These are phyloP conservation scores for Cynocephalus volans DNA, from an alignment of 2,113 vertebrate species.

Conservation along the genomic window DNA sequence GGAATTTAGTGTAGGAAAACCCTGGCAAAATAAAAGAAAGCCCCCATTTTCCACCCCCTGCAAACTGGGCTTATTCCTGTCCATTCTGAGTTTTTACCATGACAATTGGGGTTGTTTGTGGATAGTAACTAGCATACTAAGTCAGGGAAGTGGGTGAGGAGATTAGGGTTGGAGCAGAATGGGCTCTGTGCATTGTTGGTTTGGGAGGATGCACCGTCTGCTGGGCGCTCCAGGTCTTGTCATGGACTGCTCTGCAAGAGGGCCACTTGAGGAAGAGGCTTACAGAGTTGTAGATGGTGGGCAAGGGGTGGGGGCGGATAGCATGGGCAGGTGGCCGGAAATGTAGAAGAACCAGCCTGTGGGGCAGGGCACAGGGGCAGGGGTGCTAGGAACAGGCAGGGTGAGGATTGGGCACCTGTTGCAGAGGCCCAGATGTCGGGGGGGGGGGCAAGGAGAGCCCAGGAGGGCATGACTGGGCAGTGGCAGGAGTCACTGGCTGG, in stretches of 20 bases:
- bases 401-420: neutral
- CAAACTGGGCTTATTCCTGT: neutral
- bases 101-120: neutral
- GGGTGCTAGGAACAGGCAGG: neutral
- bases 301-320: neutral
- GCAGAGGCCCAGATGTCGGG: neutral
- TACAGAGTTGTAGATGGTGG: neutral
- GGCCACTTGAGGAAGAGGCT: neutral
- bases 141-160: neutral
- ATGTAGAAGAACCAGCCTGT: neutral
- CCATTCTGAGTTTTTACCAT: neutral
- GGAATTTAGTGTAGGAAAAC: neutral
- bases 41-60: too few species aligned
- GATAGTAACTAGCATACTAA: neutral
- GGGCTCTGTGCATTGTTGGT: rapidly evolving
- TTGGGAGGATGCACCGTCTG: neutral
- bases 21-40: neutral
- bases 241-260: too few species aligned
- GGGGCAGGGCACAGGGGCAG: neutral
- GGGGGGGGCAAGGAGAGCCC: neutral
- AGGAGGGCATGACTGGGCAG: neutral
- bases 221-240: neutral
- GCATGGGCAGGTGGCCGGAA: too few species aligned
- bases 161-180: neutral
- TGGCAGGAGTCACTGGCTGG: too few species aligned